These are phyloP conservation scores for Zygaena filipendulae DNA, from an alignment of 2,888 invertebrate species.

Conservation along the genomic window DNA sequence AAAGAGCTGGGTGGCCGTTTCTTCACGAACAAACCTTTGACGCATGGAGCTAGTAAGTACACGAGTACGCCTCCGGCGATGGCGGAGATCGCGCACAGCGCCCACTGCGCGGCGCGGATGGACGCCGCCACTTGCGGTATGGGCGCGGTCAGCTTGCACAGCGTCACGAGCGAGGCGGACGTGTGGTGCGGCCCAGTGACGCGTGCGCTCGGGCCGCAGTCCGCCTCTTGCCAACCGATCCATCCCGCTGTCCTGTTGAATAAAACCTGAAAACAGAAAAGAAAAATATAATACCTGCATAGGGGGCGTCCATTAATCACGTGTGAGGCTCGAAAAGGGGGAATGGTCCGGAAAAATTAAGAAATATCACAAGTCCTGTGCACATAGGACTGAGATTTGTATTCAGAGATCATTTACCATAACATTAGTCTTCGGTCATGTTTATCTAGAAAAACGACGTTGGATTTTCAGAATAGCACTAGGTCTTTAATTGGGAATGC, in stretches of 20 bases:
- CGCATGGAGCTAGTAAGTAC: slow-evolving; percentile 44
- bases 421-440: too few relatives aligned
- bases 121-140: slow-evolving; percentile 32
- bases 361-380: too few relatives aligned
- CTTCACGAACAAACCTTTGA: slow-evolving; percentile 32
- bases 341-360: background rate
- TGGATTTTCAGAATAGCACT: too few relatives aligned
- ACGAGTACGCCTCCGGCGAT: slow-evolving; percentile 38
- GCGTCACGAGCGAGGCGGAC: slow-evolving; percentile 25
- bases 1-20: slow-evolving; percentile 29
- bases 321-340: background rate
- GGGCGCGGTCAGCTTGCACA: slow-evolving; percentile 29
- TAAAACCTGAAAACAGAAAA: slow-evolving; percentile 33
- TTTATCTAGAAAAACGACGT: too few relatives aligned
- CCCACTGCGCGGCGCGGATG: slow-evolving; percentile 50
- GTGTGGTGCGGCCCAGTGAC: slow-evolving; percentile 47
- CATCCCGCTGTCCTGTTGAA: slow-evolving; percentile 59
- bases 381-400: too few relatives aligned
- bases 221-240: slow-evolving; percentile 50
- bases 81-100: slow-evolving; percentile 38
- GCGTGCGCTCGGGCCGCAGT: slow-evolving; percentile 45
- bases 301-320: background rate
- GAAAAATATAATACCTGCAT: background rate
- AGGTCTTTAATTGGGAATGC: too few relatives aligned
- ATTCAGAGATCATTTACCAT: too few relatives aligned